Conservation (phyloP, 2,113 vertebrate species). For the Antechinus stuartii region DNA sequence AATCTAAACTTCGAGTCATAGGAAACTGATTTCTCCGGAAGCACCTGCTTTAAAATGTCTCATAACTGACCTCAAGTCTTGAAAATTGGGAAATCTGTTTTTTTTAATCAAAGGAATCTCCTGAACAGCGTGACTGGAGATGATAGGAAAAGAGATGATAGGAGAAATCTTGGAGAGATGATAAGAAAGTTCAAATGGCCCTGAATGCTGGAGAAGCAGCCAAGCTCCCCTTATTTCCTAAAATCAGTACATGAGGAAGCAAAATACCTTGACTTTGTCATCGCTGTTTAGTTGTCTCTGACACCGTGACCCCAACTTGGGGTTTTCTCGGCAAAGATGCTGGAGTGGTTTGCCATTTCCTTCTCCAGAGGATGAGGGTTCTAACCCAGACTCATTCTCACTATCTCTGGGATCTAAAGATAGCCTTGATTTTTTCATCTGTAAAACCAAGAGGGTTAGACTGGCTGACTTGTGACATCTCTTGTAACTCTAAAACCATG, state of each 20-base stretch:
- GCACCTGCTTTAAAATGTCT: too few species aligned
- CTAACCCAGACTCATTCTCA: neutral
- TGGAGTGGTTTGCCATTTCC: neutral
- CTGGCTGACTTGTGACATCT: neutral
- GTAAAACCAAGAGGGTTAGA: neutral
- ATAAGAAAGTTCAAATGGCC: neutral
- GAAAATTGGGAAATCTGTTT: neutral
- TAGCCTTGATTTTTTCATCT: neutral
- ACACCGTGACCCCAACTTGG: neutral
- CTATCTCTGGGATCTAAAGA: neutral
- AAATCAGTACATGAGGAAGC: neutral
- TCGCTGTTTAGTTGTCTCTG: neutral
- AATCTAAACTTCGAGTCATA: neutral
- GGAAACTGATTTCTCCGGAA: neutral
- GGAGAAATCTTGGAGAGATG: neutral
- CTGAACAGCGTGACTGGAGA: neutral
- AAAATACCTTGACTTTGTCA: neutral
- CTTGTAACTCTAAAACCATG: neutral
- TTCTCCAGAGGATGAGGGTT: neutral
- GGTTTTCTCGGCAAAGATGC: neutral
- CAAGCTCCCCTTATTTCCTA: neutral
- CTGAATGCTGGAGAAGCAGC: neutral
- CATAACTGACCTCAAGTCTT: neutral
- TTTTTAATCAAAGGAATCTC: neutral
- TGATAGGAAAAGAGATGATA: neutral